A percentile compares a stretch with the other conserved stretches of the same genome.
Evolutionary conservation across 2,797 vertebrate species (phyloP).

Genomic region (Pogoniulus pusillus): DNA sequence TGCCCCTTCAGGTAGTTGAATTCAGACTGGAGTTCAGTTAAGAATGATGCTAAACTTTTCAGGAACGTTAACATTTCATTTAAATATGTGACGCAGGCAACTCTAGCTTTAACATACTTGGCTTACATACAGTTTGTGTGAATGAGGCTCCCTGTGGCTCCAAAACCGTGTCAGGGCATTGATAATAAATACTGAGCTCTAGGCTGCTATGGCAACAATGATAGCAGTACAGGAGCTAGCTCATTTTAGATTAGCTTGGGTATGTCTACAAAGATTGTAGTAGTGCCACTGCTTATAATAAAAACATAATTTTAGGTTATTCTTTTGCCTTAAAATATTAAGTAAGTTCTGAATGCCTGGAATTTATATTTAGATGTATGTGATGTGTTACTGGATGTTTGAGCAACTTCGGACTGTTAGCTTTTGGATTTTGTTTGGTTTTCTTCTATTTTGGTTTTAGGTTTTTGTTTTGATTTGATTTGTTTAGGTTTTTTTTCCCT

Average conservation of each 20-base stretch:
- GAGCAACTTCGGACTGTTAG: not conserved
- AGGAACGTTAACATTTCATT: not conserved
- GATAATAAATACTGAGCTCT: not conserved
- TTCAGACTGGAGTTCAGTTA: not conserved
- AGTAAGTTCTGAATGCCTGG: not conserved
- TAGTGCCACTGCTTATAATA: not conserved
- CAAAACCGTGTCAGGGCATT: not conserved
- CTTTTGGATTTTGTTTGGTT: too few species aligned
- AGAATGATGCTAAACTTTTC: not conserved
- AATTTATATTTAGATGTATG: not conserved
- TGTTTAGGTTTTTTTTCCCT: not conserved
- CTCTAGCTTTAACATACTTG: not conserved
- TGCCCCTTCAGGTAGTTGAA: too few species aligned
- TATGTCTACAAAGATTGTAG: not conserved
- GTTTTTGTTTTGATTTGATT: too few species aligned
- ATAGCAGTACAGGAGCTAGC: not conserved
- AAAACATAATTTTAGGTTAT: not conserved
- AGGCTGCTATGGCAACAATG: constrained; percentile 36
- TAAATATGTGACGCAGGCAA: not conserved
- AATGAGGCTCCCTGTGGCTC: not conserved
- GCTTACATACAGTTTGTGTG: fast-evolving
- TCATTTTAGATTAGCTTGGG: constrained; percentile 3
- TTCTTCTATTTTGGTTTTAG: too few species aligned
- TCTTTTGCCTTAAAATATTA: not conserved
- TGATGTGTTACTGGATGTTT: not conserved